These are phyloP conservation scores for Calidris pygmaea DNA, from an alignment of 2,113 vertebrate genomes.

Conservation along the genomic window DNA sequence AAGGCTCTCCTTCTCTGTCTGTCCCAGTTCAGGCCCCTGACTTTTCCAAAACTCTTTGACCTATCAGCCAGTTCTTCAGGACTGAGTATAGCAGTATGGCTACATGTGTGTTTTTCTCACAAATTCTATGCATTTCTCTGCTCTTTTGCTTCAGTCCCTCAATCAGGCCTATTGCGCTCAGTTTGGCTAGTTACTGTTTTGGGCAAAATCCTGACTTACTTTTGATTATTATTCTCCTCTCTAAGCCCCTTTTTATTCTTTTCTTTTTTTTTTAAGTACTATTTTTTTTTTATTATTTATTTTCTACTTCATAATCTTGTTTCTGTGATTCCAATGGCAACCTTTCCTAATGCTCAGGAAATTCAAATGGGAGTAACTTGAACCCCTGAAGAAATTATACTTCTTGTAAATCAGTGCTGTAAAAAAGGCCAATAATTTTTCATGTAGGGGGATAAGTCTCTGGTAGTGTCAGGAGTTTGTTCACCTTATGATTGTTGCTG, in stretches of 20 bases:
- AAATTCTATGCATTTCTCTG: not conserved
- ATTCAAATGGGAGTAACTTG: not conserved
- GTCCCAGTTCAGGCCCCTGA: not conserved
- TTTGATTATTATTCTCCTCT: not conserved
- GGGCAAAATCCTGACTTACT: not conserved
- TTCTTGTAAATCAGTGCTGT: not conserved
- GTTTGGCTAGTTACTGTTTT: not conserved
- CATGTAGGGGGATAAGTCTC: not conserved
- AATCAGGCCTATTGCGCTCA: not conserved
- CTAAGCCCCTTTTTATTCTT: not conserved
- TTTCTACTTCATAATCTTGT: not conserved
- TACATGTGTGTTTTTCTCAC: not conserved
- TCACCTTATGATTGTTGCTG: not conserved
- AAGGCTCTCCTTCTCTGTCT: not conserved
- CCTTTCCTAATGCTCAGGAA: not conserved
- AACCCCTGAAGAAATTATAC: not conserved
- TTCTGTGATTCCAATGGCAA: not conserved
- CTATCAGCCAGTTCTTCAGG: not conserved
- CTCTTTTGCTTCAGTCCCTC: not conserved
- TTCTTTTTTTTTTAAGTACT: not conserved
- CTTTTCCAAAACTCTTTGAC: not conserved
- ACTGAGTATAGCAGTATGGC: not conserved
- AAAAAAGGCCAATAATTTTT: not conserved
- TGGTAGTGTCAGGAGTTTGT: not conserved
- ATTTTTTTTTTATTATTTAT: not conserved